These are phyloP conservation scores for Meriones unguiculatus DNA, from an alignment of 2,113 vertebrate genomes.

Conservation along the genomic window DNA sequence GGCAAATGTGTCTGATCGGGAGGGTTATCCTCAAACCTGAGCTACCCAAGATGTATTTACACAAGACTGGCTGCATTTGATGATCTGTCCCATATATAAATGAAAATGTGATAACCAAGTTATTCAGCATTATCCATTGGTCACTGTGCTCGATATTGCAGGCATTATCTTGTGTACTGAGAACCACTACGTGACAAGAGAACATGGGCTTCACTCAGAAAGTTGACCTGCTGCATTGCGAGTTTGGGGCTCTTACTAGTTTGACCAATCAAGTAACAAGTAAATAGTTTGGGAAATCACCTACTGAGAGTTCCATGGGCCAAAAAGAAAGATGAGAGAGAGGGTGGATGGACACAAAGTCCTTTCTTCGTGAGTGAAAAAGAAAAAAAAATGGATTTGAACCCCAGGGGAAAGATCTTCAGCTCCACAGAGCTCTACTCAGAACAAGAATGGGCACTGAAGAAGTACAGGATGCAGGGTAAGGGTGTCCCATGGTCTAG, in stretches of 20 bases:
- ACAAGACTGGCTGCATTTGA: not conserved
- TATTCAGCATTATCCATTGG: not conserved
- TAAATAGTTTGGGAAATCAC: constrained; percentile 52
- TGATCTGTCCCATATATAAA: not conserved
- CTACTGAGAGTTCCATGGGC: constrained; percentile 45
- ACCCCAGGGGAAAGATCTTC: not conserved
- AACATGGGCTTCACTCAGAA: not conserved
- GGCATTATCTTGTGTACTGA: not conserved
- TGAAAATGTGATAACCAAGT: not conserved
- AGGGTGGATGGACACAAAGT: not conserved
- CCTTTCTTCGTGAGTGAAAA: not conserved
- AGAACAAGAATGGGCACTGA: not conserved
- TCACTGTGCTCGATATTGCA: not conserved
- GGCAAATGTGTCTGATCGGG: not conserved
- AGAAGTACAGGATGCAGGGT: not conserved
- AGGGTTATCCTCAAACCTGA: not conserved
- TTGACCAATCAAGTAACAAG: not conserved
- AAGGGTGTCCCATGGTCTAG: not conserved
- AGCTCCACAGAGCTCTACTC: too few species aligned
- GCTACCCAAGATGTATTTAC: not conserved
- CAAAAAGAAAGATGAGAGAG: not conserved
- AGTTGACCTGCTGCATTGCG: not conserved
- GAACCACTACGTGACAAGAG: not conserved
- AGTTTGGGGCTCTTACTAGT: not conserved
- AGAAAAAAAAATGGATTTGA: not conserved